These are phyloP conservation scores for Ophraella communa DNA, from an alignment of 2,888 invertebrate species.

Conservation along the genomic window DNA sequence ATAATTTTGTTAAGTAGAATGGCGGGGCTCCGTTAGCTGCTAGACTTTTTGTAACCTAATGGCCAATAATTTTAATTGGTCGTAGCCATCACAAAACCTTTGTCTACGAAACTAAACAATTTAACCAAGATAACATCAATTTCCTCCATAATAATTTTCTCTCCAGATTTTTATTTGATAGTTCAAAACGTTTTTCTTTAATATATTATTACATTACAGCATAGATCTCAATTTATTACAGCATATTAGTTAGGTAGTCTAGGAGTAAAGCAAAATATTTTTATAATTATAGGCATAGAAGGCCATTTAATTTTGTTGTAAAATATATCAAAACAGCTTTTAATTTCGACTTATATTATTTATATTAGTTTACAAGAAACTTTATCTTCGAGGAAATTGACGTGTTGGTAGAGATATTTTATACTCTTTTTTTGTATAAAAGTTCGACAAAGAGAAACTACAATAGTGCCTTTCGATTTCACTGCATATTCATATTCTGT, in stretches of 20 bases:
- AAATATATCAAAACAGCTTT: too few species aligned
- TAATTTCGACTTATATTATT: too few species aligned
- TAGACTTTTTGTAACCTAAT: conserved; percentile 36
- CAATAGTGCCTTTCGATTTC: conserved; percentile 26
- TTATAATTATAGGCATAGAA: too few species aligned
- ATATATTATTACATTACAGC: too few species aligned
- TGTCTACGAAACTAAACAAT: conserved; percentile 23
- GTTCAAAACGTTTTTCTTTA: too few species aligned
- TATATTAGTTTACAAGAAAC: too few species aligned
- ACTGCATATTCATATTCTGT: conserved; percentile 15
- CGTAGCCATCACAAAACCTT: conserved; percentile 33
- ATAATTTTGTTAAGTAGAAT: conserved; percentile 28
- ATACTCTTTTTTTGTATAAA: conserved; percentile 18
- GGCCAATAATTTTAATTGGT: conserved; percentile 39
- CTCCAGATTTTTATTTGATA: neutral
- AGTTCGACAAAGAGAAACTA: conserved; percentile 18
- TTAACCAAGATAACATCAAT: neutral
- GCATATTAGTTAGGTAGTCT: too few species aligned
- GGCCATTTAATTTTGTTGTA: too few species aligned
- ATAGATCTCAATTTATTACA: too few species aligned
- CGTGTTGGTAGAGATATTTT: conserved; percentile 3
- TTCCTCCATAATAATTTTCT: neutral
- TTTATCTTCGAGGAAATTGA: neutral
- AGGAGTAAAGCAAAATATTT: neutral
- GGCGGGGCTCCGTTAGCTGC: conserved; percentile 36